Conservation (phyloP, 2,113 vertebrate species). For the Scomber colias region DNA sequence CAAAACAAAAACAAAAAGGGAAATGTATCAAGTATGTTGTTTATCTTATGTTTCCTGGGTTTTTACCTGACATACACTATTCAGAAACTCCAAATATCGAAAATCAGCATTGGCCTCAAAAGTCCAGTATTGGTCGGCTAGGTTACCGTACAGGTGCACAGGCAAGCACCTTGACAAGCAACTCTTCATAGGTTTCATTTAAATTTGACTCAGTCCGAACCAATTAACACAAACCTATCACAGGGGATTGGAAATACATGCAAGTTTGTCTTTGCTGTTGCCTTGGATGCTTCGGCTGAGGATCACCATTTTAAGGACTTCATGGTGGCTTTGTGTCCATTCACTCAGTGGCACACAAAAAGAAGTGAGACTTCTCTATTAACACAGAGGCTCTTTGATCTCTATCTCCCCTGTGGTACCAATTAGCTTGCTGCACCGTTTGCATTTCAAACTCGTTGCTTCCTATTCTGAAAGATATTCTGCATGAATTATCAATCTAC, state of each 20-base stretch:
- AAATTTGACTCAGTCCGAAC: background rate
- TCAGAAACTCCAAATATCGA: too few species aligned
- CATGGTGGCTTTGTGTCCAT: slow-evolving; percentile 50
- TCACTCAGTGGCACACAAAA: slow-evolving; percentile 43
- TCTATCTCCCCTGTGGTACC: slow-evolving; percentile 70
- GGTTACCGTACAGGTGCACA: background rate
- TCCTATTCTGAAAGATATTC: slow-evolving; percentile 66
- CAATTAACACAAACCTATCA: background rate
- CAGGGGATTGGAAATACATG: background rate
- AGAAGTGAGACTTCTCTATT: slow-evolving; percentile 60
- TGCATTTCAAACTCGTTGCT: slow-evolving; percentile 64
- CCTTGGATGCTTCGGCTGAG: slow-evolving; percentile 33
- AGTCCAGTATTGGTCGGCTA: too few species aligned
- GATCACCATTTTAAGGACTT: slow-evolving; percentile 52
- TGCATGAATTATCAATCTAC: slow-evolving; percentile 68
- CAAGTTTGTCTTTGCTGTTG: background rate
- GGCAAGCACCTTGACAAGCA: too few species aligned
- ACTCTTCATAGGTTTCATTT: too few species aligned
- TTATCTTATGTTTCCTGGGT: too few species aligned
- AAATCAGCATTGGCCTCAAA: too few species aligned
- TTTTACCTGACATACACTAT: too few species aligned
- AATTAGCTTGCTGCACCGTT: slow-evolving; percentile 71
- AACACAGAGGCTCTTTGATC: slow-evolving; percentile 71
- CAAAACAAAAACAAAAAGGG: too few species aligned
- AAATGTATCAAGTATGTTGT: too few species aligned